Evolutionary conservation across 2,113 vertebrate species (phyloP).

Genomic region (Bambusicola thoracicus): DNA sequence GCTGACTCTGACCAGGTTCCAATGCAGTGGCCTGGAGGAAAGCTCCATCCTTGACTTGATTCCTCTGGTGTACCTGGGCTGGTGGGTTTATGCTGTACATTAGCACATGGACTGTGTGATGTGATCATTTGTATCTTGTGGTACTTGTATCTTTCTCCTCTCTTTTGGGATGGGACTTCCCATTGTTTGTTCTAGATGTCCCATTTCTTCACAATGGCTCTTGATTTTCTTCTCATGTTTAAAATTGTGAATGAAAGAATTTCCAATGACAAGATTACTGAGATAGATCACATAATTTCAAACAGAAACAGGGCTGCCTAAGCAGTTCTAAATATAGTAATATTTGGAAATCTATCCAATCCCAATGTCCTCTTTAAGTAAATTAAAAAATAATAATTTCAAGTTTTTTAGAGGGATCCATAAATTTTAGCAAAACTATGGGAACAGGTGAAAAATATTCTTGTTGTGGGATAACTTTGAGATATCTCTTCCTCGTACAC

Average conservation of each 20-base stretch:
- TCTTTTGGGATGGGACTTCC: not conserved
- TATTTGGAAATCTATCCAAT: slow-evolving; percentile 2
- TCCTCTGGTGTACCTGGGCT: not conserved
- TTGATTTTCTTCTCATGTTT: not conserved
- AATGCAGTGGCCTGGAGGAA: not conserved
- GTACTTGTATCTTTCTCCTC: not conserved
- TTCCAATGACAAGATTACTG: slow-evolving; percentile 11
- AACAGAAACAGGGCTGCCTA: not conserved
- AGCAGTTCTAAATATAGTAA: slow-evolving; percentile 15
- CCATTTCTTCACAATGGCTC: not conserved
- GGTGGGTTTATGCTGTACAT: not conserved
- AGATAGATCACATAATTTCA: not conserved
- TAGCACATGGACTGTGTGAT: not conserved
- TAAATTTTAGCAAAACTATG: not conserved
- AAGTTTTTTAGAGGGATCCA: not conserved
- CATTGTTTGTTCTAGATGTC: not conserved
- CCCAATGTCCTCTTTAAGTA: not conserved
- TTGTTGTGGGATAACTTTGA: not conserved
- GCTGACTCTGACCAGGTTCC: not conserved
- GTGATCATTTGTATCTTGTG: not conserved
- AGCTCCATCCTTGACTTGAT: not conserved
- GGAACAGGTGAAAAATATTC: not conserved
- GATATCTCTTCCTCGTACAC: not conserved
- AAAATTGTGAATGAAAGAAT: not conserved
- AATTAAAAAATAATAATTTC: not conserved